Evolutionary conservation across 2,888 invertebrate species (phyloP).

Genomic region (Polydrusus pterygomalis): DNA sequence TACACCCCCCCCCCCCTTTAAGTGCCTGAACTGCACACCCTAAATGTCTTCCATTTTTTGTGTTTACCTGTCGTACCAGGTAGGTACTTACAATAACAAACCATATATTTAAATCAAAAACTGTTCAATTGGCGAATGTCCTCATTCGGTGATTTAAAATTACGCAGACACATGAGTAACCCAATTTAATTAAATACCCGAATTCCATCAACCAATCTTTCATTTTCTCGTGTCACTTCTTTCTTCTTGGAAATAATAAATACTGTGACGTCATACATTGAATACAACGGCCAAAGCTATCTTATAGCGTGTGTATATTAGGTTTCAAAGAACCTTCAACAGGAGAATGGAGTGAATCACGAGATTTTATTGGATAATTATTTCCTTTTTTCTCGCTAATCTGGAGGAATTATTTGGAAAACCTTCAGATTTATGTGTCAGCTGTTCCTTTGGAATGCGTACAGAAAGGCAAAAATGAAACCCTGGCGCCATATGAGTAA

Average conservation of each 20-base stretch:
- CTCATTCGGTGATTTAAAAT: neutral
- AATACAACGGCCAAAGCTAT: constrained; percentile 26
- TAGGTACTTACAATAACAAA: too few relatives aligned
- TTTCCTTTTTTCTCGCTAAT: constrained; percentile 18
- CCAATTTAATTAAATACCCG: constrained; percentile 2
- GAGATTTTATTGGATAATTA: neutral
- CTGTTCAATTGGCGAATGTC: too few relatives aligned
- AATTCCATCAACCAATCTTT: constrained; percentile 13
- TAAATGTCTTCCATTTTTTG: too few relatives aligned
- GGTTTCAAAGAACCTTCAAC: constrained; percentile 25
- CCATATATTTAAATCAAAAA: too few relatives aligned
- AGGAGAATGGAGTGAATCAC: constrained; percentile 35
- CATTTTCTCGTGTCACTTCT: constrained; percentile 12
- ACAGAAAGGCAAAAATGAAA: neutral
- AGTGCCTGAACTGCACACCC: too few relatives aligned
- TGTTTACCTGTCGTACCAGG: too few relatives aligned
- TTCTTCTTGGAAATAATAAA: constrained; percentile 15
- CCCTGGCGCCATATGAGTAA: constrained; percentile 2
- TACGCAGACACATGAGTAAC: constrained; percentile 24
- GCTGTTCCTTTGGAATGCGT: neutral
- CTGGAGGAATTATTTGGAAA: constrained; percentile 9
- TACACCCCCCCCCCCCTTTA: too few relatives aligned
- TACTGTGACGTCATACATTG: constrained; percentile 26
- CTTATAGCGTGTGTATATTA: constrained; percentile 13
- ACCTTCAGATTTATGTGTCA: constrained; percentile 15